Conservation (phyloP, 2,888 invertebrate species). For the Silvanus unidentatus region DNA sequence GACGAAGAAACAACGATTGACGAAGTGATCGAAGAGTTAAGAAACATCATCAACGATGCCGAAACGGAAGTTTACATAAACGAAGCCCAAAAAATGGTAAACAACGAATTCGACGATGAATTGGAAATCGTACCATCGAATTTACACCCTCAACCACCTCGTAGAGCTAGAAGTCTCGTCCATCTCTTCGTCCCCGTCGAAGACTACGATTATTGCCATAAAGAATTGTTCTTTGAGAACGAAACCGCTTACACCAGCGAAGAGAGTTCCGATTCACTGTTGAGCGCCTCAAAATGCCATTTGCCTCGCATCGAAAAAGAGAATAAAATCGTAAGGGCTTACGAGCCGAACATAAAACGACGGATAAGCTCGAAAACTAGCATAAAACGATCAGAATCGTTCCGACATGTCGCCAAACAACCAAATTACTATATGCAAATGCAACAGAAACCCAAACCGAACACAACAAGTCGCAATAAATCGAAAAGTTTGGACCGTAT, state of each 20-base stretch:
- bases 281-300: slow-evolving; percentile 55
- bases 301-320: slow-evolving; percentile 9
- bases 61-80: slow-evolving; percentile 61
- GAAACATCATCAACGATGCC: slow-evolving; percentile 79
- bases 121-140: slow-evolving; percentile 71
- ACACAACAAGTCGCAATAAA: slow-evolving; percentile 25
- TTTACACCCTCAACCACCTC: slow-evolving; percentile 74
- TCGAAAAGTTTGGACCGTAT: slow-evolving; percentile 74
- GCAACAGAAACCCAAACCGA: slow-evolving; percentile 16
- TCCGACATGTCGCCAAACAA: slow-evolving; percentile 17
- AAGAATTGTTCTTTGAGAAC: slow-evolving; percentile 52
- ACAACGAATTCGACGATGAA: slow-evolving; percentile 48
- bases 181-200: slow-evolving; percentile 61
- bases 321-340: slow-evolving; percentile 5
- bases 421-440: slow-evolving; percentile 18
- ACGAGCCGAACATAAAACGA: slow-evolving; percentile 10
- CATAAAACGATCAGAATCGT: slow-evolving; percentile 30
- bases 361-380: slow-evolving; percentile 15
- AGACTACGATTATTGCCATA: slow-evolving; percentile 49
- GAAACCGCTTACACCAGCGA: slow-evolving; percentile 59
- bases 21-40: slow-evolving; percentile 78
- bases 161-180: slow-evolving; percentile 65
- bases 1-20: slow-evolving; percentile 67
- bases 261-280: slow-evolving; percentile 64
- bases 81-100: slow-evolving; percentile 33